phyloP scores from a whole-genome alignment of 2,888 invertebrate genomes.

The Glyphotaelius pellucidus region DNA sequence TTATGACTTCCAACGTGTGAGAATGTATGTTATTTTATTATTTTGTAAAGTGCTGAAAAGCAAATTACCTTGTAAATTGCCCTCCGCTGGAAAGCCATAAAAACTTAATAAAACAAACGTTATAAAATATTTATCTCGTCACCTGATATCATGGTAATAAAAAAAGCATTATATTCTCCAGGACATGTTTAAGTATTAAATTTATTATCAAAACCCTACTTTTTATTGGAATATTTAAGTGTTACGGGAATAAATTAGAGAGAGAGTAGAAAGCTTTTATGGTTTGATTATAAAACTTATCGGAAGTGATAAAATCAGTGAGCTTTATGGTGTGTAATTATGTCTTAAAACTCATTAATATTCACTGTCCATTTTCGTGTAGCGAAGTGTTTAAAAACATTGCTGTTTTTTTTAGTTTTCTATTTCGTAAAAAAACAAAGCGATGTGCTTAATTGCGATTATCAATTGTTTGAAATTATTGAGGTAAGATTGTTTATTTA shows the following conservation, averaged over 20 bases:
- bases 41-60: background rate
- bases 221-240: conserved; percentile 38
- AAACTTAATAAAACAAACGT: background rate
- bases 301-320: background rate
- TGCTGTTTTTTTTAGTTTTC: too few species aligned
- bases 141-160: conserved; percentile 39
- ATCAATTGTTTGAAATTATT: background rate
- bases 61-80: conserved; percentile 2
- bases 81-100: background rate
- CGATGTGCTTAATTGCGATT: background rate
- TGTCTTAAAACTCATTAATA: background rate
- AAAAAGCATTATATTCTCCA: conserved; percentile 6
- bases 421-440: too few species aligned
- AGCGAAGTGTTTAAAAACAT: too few species aligned
- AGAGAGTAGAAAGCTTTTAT: background rate
- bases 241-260: background rate
- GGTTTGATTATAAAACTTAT: background rate
- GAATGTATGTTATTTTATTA: background rate
- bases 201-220: background rate
- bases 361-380: background rate
- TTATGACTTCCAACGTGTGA: background rate
- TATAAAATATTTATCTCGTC: conserved; percentile 24
- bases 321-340: background rate
- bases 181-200: conserved; percentile 16
- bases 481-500: background rate